These are phyloP conservation scores for Thrips palmi DNA, from an alignment of 1,140 invertebrate species.

Conservation along the genomic window DNA sequence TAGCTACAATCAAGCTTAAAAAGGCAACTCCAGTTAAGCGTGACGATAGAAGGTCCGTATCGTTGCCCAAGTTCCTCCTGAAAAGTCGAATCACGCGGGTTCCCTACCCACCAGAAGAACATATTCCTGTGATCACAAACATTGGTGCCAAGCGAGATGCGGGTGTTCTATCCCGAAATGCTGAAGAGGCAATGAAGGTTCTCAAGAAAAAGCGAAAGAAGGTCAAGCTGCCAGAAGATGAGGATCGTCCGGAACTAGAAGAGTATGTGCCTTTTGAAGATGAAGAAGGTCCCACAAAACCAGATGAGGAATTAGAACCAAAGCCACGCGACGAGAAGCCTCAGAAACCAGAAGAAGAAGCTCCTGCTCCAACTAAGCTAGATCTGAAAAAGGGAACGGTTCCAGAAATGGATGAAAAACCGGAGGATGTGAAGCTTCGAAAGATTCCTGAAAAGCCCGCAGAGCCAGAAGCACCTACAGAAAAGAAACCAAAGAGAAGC, in stretches of 20 bases:
- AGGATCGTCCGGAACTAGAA: constrained; percentile 16
- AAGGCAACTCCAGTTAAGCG: constrained; percentile 27
- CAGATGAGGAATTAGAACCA: constrained; percentile 8
- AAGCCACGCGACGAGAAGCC: constrained; percentile 5
- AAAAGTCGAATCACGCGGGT: constrained; percentile 39
- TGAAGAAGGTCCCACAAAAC: constrained; percentile 4
- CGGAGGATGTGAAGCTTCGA: constrained; percentile 11
- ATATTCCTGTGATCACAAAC: constrained; percentile 15
- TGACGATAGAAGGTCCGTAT: constrained; percentile 28
- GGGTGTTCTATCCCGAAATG: constrained; percentile 22
- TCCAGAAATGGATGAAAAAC: constrained; percentile 14
- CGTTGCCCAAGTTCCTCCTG: constrained; percentile 40
- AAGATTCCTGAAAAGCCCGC: constrained; percentile 16
- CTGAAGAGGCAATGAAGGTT: constrained; percentile 21
- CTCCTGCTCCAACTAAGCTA: constrained; percentile 9
- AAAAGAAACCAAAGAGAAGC: constrained; percentile 12
- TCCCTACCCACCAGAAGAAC: constrained; percentile 18
- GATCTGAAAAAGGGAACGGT: constrained; percentile 14
- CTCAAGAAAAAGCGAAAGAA: constrained; percentile 19
- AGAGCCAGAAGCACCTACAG: constrained; percentile 14
- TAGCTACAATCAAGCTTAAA: constrained; percentile 40
- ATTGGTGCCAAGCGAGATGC: constrained; percentile 16
- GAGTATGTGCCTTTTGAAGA: constrained; percentile 14
- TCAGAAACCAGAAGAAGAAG: constrained; percentile 11
- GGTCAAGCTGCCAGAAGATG: constrained; percentile 16